These are phyloP conservation scores for Zaprionus camerounensis DNA, from an alignment of 1,140 invertebrate species.

Conservation along the genomic window DNA sequence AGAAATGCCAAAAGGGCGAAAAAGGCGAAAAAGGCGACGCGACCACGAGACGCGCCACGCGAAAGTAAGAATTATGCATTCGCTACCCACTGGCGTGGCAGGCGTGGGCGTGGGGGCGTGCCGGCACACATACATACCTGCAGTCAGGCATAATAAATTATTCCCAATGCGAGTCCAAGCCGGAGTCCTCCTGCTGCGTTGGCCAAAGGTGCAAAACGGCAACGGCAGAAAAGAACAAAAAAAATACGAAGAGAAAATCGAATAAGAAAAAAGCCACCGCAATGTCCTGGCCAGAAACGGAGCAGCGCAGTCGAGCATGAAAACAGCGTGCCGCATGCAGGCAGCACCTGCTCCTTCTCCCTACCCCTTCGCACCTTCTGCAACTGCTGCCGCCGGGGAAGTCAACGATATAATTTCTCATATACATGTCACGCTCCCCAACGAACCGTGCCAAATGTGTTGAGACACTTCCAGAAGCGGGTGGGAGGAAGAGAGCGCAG, in stretches of 20 bases:
- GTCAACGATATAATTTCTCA: conserved; percentile 82
- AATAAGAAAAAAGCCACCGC: conserved; percentile 58
- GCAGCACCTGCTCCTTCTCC: conserved; percentile 16
- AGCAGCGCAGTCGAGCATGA: conserved; percentile 65
- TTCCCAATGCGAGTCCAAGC: conserved; percentile 55
- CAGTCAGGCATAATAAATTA: conserved; percentile 71
- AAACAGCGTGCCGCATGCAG: conserved; percentile 75
- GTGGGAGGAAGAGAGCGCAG: not conserved
- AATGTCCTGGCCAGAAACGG: conserved; percentile 12
- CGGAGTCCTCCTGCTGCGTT: conserved; percentile 15
- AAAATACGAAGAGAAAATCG: conserved; percentile 61
- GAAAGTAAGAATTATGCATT: conserved; percentile 76
- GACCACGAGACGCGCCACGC: conserved; percentile 41
- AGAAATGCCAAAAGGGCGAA: conserved; percentile 14
- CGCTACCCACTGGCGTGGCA: not conserved
- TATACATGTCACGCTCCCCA: conserved; percentile 81
- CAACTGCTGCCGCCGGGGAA: conserved; percentile 56
- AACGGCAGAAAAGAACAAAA: conserved; percentile 12
- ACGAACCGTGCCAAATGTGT: conserved; percentile 79
- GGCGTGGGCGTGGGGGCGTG: not conserved
- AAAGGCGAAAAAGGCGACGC: conserved; percentile 17
- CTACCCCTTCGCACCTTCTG: not conserved
- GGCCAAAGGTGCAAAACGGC: conserved; percentile 59
- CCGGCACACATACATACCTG: conserved; percentile 16
- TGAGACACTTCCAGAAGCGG: conserved; percentile 59